Conservation (phyloP, 2,113 vertebrate species). For the Odontesthes bonariensis region DNA sequence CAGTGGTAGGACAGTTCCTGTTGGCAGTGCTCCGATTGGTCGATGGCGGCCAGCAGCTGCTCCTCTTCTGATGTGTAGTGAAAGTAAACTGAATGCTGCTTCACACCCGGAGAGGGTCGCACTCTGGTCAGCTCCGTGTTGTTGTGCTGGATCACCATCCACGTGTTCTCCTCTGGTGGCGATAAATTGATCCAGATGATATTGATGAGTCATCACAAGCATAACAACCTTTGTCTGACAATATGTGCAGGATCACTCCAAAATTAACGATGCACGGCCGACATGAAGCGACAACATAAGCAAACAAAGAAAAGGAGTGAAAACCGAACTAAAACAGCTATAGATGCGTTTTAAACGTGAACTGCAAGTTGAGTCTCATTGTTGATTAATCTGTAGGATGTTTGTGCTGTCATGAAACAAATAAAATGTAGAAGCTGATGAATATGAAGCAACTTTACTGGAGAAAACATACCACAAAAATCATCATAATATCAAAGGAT, state of each 20-base stretch:
- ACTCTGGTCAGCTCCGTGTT: constrained; percentile 91
- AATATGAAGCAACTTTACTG: too few relatives aligned
- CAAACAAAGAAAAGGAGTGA: too few relatives aligned
- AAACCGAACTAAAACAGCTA: too few relatives aligned
- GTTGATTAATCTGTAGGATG: too few relatives aligned
- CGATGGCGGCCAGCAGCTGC: constrained; percentile 88
- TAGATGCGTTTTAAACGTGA: too few relatives aligned
- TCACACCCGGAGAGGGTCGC: constrained; percentile 78
- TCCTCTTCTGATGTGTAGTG: constrained; percentile 87
- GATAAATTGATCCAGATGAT: neutral
- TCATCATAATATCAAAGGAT: too few relatives aligned
- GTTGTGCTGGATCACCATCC: constrained; percentile 93
- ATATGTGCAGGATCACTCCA: neutral
- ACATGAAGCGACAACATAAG: too few relatives aligned
- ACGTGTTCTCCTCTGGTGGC: constrained; percentile 82
- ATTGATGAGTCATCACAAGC: neutral
- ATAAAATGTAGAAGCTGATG: too few relatives aligned
- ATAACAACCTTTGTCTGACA: neutral
- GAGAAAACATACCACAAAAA: too few relatives aligned
- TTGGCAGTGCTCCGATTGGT: constrained; percentile 90
- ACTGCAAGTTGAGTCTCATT: too few relatives aligned
- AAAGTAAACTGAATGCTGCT: constrained; percentile 83
- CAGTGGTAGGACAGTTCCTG: constrained; percentile 94
- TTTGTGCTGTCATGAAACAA: too few relatives aligned
- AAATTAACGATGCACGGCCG: too few relatives aligned